phyloP scores from a whole-genome alignment of 2,888 invertebrate genomes.

The Perdita meconis region DNA sequence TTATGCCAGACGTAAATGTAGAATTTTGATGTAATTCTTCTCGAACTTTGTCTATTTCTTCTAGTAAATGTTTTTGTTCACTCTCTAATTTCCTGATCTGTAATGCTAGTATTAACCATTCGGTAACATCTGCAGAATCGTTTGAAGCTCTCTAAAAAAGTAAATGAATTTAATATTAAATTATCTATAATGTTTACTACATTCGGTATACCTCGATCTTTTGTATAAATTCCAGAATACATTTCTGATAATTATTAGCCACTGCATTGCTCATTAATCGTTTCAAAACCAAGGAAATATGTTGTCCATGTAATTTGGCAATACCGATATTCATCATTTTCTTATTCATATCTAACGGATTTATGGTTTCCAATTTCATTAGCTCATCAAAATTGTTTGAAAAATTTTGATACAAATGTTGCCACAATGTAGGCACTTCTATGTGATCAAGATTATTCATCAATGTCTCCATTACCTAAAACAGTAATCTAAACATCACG shows the following conservation, averaged over 20 bases:
- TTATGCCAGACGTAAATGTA: slow-evolving; percentile 60
- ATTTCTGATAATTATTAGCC: slow-evolving; percentile 63
- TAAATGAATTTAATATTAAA: background rate
- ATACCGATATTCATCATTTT: slow-evolving; percentile 71
- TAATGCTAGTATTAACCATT: slow-evolving; percentile 77
- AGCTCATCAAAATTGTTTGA: slow-evolving; percentile 72
- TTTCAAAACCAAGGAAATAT: slow-evolving; percentile 71
- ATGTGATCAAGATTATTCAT: slow-evolving; percentile 69
- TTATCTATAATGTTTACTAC: slow-evolving; percentile 1
- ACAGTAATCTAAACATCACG: slow-evolving; percentile 29
- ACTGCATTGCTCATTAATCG: slow-evolving; percentile 64
- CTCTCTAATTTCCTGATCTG: slow-evolving; percentile 77
- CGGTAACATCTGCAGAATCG: slow-evolving; percentile 64
- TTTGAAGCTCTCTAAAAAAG: slow-evolving; percentile 41
- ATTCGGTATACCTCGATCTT: slow-evolving; percentile 73
- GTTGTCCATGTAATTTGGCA: slow-evolving; percentile 72
- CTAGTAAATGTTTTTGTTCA: slow-evolving; percentile 68
- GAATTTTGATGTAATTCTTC: slow-evolving; percentile 58
- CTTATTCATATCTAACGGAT: slow-evolving; percentile 22
- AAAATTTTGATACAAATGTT: slow-evolving; percentile 72
- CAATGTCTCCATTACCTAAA: slow-evolving; percentile 75
- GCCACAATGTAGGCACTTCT: slow-evolving; percentile 77
- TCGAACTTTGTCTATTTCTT: slow-evolving; percentile 71
- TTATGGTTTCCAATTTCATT: slow-evolving; percentile 63
- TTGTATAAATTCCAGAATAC: slow-evolving; percentile 73